Evolutionary conservation across 2,113 vertebrate species (phyloP), one percentile per base, ranked within the genome.

Genomic region (Crotalus horridus): DNA sequence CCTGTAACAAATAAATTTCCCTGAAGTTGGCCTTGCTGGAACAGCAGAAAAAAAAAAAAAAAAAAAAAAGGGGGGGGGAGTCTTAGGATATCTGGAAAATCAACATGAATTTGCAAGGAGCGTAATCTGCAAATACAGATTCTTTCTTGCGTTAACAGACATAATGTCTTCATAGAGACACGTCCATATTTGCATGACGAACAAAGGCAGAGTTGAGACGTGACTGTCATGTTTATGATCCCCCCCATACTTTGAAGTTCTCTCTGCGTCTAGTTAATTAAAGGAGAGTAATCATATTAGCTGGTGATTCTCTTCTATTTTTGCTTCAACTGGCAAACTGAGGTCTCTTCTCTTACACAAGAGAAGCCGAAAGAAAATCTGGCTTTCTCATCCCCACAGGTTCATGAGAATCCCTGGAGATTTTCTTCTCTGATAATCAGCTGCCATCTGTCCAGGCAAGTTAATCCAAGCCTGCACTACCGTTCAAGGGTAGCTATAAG

Each of bases 391-490:
- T n/a, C 85, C 23, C 48, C 33, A 21, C 59, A 88, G 46, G 29
- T 8, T 51, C 26, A 12, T 23, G 23, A 51, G 8, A 59, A 15
- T 33, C 11, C 20, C 29, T 53, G 74, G 11, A 1, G 87, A 64
- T 91, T 91, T 64, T 23, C 74, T 89, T 86, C n/a, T 39, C 48
- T 7, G 39, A 21, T 92, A 92, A 94, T 90, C 85, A 21, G 26
- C 58, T 26, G 21, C 91, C 59, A 90, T 94, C 88, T 88, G 88
- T 58, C 69, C 81, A 69, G n/a, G 64, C 26, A 21, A 48, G 53
- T 51, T 24, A 26, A 9, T 8, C 46, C 46, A 51, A 51, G 46
- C n/a, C 12, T 17, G 0, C 24, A 13, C 21, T 10, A 43, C 17
- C 1, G 6, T 51, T 86, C 15, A 61, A 6, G 55, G 56, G 1